These are phyloP conservation scores for Idaea dimidiata DNA, from an alignment of 2,888 invertebrate genomes.

Conservation along the genomic window DNA sequence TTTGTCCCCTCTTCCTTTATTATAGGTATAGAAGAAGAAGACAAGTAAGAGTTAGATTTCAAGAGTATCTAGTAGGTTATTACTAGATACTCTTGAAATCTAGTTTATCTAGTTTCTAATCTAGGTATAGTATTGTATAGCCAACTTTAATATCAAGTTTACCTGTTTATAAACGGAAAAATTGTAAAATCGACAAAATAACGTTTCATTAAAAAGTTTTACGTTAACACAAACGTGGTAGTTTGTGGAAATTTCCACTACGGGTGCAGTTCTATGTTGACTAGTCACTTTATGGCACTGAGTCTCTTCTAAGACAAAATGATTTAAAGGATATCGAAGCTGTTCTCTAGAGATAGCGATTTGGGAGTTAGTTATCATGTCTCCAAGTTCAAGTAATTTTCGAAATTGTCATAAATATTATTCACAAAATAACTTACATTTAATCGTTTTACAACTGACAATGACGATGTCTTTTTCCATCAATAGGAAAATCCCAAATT, in stretches of 20 bases:
- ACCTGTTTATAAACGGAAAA: no score
- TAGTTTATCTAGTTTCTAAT: no score
- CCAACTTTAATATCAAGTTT: no score
- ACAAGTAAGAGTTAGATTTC: no score
- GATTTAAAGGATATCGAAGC: not conserved
- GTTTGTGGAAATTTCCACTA: not conserved
- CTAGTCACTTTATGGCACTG: no score
- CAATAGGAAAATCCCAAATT: constrained; percentile 1
- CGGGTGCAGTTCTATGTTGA: not conserved
- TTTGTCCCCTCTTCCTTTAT: no score
- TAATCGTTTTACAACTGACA: not conserved
- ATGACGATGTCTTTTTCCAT: not conserved
- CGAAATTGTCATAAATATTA: not conserved
- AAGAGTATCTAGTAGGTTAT: no score
- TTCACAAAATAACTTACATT: not conserved
- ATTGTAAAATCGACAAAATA: no score
- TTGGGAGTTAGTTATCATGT: not conserved
- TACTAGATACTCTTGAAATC: no score
- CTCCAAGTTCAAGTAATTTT: not conserved
- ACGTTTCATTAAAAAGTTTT: no score
- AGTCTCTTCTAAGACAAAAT: not conserved
- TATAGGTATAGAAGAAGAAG: no score
- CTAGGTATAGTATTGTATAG: no score
- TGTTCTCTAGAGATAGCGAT: not conserved
- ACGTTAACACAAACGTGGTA: not conserved